phyloP scores from a whole-genome alignment of 2,113 vertebrate species.

The Dasyornis broadbenti region DNA sequence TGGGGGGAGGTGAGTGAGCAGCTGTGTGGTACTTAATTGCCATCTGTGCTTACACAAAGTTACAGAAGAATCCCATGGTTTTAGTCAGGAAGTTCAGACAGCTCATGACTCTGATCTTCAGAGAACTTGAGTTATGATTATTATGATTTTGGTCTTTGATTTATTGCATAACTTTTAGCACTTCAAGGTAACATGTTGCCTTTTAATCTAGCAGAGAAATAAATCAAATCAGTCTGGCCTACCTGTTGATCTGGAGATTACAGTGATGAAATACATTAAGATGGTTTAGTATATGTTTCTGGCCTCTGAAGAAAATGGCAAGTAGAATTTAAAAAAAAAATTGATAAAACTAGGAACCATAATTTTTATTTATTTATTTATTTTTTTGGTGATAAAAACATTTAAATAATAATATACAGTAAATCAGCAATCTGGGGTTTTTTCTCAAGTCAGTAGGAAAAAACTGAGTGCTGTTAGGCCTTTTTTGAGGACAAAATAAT shows the following conservation, averaged over 20 bases:
- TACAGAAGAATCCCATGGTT: not conserved
- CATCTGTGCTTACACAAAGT: not conserved
- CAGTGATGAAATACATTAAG: not conserved
- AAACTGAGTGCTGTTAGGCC: not conserved
- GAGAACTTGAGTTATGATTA: not conserved
- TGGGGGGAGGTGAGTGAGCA: not conserved
- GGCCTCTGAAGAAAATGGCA: not conserved
- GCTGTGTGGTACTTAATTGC: not conserved
- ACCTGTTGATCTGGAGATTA: not conserved
- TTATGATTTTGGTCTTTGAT: not conserved
- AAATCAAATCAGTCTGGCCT: not conserved
- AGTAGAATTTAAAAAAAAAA: not conserved
- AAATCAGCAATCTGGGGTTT: not conserved
- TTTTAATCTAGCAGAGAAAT: not conserved
- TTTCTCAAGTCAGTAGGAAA: not conserved
- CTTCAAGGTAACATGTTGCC: not conserved
- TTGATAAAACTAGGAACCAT: not conserved
- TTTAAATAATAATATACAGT: not conserved
- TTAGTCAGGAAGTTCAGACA: not conserved
- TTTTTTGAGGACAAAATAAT: not conserved
- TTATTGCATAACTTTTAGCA: not conserved
- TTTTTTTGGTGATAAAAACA: not conserved
- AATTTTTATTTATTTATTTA: not conserved
- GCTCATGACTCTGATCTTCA: not conserved
- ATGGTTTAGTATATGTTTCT: not conserved